Conservation (phyloP, 2,113 vertebrate species). For the Corythornis cristatus region DNA sequence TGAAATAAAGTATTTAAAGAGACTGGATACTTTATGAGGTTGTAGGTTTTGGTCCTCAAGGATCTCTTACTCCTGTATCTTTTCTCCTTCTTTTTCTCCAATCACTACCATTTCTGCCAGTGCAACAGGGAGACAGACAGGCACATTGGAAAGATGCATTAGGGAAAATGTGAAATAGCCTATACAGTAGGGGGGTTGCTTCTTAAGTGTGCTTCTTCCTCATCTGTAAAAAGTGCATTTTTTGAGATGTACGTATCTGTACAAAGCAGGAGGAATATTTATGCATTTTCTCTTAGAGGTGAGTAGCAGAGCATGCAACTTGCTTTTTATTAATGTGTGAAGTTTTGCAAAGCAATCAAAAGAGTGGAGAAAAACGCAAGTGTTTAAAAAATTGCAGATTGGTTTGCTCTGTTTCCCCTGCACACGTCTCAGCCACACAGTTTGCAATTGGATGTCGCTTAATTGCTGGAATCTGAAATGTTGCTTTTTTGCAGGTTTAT, state of each 20-base stretch:
- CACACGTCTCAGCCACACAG: not conserved
- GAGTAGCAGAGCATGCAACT: not conserved
- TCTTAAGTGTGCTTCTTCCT: not conserved
- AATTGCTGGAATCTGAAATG: not conserved
- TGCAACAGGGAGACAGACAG: not conserved
- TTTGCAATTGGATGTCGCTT: not conserved
- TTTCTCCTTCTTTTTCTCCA: not conserved
- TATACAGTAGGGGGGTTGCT: not conserved
- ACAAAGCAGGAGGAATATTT: not conserved
- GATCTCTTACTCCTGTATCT: not conserved
- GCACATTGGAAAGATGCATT: not conserved
- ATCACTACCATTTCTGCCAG: not conserved
- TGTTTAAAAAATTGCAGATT: not conserved
- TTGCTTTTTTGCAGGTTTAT: not conserved
- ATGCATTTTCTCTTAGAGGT: not conserved
- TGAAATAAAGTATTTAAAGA: not conserved
- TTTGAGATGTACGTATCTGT: not conserved
- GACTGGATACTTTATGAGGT: not conserved
- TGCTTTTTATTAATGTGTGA: not conserved
- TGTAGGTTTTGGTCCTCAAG: not conserved
- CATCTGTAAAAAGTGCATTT: not conserved
- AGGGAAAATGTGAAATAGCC: not conserved
- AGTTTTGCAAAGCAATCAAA: not conserved
- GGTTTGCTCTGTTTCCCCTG: not conserved
- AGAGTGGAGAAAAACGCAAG: not conserved